Evolutionary conservation across 2,888 invertebrate genomes (phyloP), one percentile per base, ranked within the genome.

Genomic region (Drosophila nigricruria): DNA sequence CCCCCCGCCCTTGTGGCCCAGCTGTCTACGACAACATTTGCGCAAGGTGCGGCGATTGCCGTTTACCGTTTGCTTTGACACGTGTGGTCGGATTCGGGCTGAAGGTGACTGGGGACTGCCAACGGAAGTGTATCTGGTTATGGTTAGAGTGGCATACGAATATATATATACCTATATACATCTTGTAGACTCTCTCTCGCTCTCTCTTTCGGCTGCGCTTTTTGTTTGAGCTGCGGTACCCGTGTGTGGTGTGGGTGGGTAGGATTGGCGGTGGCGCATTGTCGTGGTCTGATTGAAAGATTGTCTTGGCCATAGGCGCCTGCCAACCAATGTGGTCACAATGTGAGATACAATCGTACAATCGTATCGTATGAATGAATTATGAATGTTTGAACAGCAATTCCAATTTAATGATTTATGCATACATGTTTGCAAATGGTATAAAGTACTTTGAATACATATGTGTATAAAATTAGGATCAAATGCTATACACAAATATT

Each of bases 61-160:
- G 75, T 78, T 81, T 81, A 67, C 81, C 79, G 81, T 81, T 81
- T 83, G 81, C 84, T 86, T 78, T 78, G 82, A 83, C 81, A 78
- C 78, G 81, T 78, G 78, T 76, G 78, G 77, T 76, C 47, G 77
- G 72, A 68, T 65, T 58, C 54, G 56, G 54, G 16, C 20, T 54
- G 59, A 53, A 64, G 70, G 66, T 70, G 80, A 63, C 69, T 56
- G 61, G 69, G 58, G 66, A 73, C 42, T 62, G 43, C 14, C 70
- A 77, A 62, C 74, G 77, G 79, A 79, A 65, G 65, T 59, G 58
- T 66, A 56, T 66, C 40, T 71, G 59, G 38, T 34, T 69, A 25
- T 50, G 75, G 42, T 42, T 63, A 16, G 47, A 49, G 47, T 14
- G 27, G 6, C 10, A 30, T 30, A 27, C n/a, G 30, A 30, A 49